These are phyloP conservation scores for Pantala flavescens DNA, from an alignment of 1,140 invertebrate species.

Conservation along the genomic window DNA sequence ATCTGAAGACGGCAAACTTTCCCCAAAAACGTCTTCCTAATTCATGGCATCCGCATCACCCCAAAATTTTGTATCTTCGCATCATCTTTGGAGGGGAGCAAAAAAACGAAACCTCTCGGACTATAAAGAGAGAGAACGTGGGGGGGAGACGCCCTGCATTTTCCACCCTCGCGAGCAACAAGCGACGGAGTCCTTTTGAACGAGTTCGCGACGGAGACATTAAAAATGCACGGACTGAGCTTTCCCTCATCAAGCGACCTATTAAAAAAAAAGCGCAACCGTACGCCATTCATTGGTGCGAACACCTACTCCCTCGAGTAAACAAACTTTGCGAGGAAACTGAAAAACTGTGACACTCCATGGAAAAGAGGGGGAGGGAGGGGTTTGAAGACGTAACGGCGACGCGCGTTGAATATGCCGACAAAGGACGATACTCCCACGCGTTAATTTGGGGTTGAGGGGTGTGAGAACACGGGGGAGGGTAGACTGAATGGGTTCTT, in stretches of 20 bases:
- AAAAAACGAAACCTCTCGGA: not conserved
- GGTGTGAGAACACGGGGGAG: too few relatives aligned
- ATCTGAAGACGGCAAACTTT: too few relatives aligned
- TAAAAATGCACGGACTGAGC: not conserved
- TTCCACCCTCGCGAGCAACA: not conserved
- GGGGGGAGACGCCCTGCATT: not conserved
- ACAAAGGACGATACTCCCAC: too few relatives aligned
- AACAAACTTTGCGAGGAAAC: not conserved
- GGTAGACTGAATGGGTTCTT: too few relatives aligned
- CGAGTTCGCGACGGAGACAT: not conserved
- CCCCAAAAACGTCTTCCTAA: too few relatives aligned
- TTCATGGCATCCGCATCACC: too few relatives aligned
- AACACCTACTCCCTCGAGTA: not conserved
- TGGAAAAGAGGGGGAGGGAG: too few relatives aligned
- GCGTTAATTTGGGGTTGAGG: too few relatives aligned
- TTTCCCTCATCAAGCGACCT: not conserved
- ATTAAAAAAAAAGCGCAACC: not conserved
- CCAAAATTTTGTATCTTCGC: too few relatives aligned
- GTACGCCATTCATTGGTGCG: not conserved
- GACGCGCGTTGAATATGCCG: too few relatives aligned
- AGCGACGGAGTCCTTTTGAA: not conserved
- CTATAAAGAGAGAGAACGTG: not conserved
- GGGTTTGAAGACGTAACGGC: too few relatives aligned
- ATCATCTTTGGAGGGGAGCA: too few relatives aligned
- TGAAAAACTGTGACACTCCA: not conserved